phyloP scores from a whole-genome alignment of 2,888 invertebrate genomes.

The Polyommatus icarus region DNA sequence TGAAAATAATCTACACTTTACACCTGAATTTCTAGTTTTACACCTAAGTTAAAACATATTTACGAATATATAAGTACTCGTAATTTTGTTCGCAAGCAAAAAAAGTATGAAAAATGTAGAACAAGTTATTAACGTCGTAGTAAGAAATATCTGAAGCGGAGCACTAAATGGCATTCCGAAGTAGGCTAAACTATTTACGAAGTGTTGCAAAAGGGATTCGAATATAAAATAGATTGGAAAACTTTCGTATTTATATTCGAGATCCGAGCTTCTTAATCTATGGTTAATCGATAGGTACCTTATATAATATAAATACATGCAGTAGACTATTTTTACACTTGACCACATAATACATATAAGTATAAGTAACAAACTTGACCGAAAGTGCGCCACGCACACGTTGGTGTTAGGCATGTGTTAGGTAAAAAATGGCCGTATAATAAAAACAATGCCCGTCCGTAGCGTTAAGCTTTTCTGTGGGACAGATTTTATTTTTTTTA shows the following conservation, averaged over 20 bases:
- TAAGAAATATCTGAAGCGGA: slow-evolving; percentile 6
- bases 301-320: no score
- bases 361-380: no score
- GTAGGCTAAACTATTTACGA: slow-evolving; percentile 28
- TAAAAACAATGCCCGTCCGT: no score
- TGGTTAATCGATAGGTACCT: neutral
- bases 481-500: no score
- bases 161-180: slow-evolving; percentile 17
- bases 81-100: no score
- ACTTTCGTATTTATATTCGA: slow-evolving; percentile 21
- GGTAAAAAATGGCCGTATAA: no score
- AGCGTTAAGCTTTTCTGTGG: no score
- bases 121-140: neutral
- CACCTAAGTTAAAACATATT: neutral
- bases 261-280: neutral
- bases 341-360: no score
- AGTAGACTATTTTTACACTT: no score
- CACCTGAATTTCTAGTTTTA: neutral
- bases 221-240: slow-evolving; percentile 28
- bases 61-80: no score
- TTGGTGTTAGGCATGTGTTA: no score
- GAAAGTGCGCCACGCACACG: no score
- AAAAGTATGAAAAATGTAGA: neutral
- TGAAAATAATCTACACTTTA: neutral
- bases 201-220: slow-evolving; percentile 23